phyloP scores from a whole-genome alignment of 1,140 invertebrate species.

The Danaus melanippus region DNA sequence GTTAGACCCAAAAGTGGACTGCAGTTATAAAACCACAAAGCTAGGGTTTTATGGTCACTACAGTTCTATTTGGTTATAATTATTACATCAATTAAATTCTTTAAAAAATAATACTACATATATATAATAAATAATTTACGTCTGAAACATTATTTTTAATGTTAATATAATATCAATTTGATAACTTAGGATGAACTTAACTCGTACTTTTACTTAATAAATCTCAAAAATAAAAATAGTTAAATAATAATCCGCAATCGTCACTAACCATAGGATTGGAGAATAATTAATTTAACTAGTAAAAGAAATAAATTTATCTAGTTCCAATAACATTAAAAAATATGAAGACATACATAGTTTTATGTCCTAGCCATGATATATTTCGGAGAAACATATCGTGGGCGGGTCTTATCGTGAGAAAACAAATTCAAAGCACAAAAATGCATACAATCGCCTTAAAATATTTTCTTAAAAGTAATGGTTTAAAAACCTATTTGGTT shows the following conservation, averaged over 20 bases:
- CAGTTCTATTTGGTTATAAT: not conserved
- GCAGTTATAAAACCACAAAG: slow-evolving; percentile 41
- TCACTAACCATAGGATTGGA: no score
- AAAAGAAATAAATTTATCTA: no score
- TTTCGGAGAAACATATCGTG: slow-evolving; percentile 52
- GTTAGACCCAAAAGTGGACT: slow-evolving; percentile 47
- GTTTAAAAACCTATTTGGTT: slow-evolving; percentile 2
- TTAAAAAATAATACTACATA: no score
- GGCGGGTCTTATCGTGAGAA: slow-evolving; percentile 60
- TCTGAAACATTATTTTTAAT: no score
- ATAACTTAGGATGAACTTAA: no score
- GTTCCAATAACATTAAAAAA: slow-evolving; percentile 20
- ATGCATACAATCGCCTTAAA: slow-evolving; percentile 16
- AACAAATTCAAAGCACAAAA: slow-evolving; percentile 41
- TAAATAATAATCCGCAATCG: no score
- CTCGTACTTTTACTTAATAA: no score
- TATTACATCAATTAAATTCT: no score
- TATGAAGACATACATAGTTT: slow-evolving; percentile 49
- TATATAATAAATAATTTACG: no score
- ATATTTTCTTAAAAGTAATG: slow-evolving; percentile 9
- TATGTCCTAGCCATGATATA: slow-evolving; percentile 49
- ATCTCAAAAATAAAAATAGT: no score
- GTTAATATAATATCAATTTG: no score
- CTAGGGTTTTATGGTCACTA: slow-evolving; percentile 27
- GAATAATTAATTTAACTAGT: no score